Evolutionary conservation across 2,888 invertebrate genomes (phyloP).

Genomic region (Cistogaster globosa): DNA sequence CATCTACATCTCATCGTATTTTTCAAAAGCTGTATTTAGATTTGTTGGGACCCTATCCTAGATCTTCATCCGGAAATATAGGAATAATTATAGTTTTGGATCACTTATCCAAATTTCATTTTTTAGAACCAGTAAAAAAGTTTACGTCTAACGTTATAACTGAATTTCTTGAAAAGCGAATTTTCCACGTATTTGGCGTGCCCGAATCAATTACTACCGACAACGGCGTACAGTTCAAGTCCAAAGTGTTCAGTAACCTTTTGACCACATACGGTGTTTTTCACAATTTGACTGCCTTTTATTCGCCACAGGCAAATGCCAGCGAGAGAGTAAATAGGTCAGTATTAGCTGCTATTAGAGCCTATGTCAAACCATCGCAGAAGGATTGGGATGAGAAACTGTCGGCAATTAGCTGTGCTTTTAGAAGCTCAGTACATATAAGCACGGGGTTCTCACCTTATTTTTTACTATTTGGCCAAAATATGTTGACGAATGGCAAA

Average conservation of each 20-base stretch:
- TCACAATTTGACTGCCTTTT: conserved; percentile 12
- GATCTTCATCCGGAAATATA: conserved; percentile 7
- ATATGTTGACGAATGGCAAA: not conserved
- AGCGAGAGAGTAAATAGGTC: not conserved
- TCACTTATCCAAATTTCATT: no score
- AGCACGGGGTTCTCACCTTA: conserved; percentile 36
- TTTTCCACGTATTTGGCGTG: conserved; percentile 20
- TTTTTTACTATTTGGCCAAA: conserved; percentile 38
- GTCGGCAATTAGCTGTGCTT: conserved; percentile 9
- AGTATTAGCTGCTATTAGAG: conserved; percentile 18
- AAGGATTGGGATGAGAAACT: conserved; percentile 30
- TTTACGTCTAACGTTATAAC: not conserved
- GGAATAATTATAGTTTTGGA: no score
- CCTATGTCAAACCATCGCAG: conserved; percentile 18
- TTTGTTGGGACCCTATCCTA: conserved; percentile 13
- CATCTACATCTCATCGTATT: not conserved
- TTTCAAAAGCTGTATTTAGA: conserved; percentile 36
- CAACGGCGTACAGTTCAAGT: conserved; percentile 27
- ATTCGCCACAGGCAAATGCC: conserved; percentile 16
- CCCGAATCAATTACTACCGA: conserved; percentile 23
- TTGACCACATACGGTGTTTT: not conserved
- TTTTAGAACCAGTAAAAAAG: no score
- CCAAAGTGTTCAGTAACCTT: conserved; percentile 4
- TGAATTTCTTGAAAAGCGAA: not conserved
- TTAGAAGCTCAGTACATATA: conserved; percentile 16